Conservation (phyloP, 2,797 vertebrate genomes). For the Paguma larvata region DNA sequence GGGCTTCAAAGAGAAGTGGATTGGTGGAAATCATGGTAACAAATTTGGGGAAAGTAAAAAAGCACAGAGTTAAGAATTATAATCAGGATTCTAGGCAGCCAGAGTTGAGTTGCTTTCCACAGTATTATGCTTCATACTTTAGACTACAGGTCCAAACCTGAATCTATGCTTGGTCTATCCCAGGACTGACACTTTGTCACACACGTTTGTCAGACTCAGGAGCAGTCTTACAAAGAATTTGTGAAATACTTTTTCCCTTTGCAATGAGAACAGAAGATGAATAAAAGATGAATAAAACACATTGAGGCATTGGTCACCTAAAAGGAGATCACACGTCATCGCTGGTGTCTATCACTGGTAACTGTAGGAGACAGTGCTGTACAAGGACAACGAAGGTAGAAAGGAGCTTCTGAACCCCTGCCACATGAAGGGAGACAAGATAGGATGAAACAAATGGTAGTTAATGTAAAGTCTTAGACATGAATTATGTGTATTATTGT, state of each 20-base stretch:
- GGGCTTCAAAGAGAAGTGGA: not conserved
- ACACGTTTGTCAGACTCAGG: not conserved
- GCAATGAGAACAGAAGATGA: not conserved
- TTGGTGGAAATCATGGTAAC: not conserved
- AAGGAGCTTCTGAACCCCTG: not conserved
- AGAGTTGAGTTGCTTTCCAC: no score
- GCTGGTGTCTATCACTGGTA: not conserved
- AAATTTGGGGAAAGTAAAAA: not conserved
- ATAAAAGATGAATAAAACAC: not conserved
- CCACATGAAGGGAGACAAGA: not conserved
- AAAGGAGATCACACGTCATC: not conserved
- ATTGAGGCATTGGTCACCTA: not conserved
- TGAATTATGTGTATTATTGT: not conserved
- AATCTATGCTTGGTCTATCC: not conserved
- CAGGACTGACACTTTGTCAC: not conserved
- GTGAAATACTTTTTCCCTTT: not conserved
- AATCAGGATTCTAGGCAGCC: not conserved
- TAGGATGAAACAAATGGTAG: not conserved
- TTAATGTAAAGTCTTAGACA: not conserved
- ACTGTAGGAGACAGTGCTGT: not conserved
- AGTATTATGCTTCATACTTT: not conserved
- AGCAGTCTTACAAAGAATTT: not conserved
- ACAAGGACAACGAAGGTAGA: not conserved
- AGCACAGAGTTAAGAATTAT: not conserved
- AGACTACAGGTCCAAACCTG: not conserved